These are phyloP conservation scores for Hartigia nigra DNA, from an alignment of 2,888 invertebrate genomes.

Conservation along the genomic window DNA sequence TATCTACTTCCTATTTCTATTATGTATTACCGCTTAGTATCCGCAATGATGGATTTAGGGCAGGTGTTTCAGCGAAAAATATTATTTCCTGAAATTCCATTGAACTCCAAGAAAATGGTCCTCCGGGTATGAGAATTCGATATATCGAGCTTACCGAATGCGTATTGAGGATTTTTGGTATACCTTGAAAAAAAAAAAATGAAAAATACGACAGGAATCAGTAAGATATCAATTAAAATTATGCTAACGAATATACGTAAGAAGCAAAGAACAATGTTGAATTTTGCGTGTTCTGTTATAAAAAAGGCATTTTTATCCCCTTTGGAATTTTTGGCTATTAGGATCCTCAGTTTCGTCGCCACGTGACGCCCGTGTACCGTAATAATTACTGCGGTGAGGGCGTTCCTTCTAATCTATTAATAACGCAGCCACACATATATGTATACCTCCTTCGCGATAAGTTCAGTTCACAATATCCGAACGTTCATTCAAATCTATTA, in stretches of 20 bases:
- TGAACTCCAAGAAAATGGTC: background rate
- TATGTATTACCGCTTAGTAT: background rate
- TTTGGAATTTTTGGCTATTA: background rate
- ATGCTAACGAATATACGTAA: background rate
- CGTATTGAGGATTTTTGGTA: background rate
- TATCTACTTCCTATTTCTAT: background rate
- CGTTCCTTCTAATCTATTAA: conserved; percentile 9
- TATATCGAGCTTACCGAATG: background rate
- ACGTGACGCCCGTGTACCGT: conserved; percentile 2
- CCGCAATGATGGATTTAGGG: background rate
- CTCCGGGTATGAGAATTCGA: background rate
- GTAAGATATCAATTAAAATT: background rate
- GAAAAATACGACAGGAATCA: background rate
- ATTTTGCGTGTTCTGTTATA: background rate
- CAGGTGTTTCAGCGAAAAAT: background rate
- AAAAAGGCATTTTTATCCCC: background rate
- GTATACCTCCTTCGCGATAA: conserved; percentile 16
- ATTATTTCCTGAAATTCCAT: background rate
- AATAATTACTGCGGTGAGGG: conserved; percentile 11
- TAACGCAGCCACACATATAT: background rate
- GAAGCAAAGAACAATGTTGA: background rate
- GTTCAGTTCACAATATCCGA: conserved; percentile 3
- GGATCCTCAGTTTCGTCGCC: background rate
- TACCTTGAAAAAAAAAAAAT: background rate
- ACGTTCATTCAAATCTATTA: conserved; percentile 20